Conservation (phyloP, 2,113 vertebrate genomes). For the Galemys pyrenaicus region DNA sequence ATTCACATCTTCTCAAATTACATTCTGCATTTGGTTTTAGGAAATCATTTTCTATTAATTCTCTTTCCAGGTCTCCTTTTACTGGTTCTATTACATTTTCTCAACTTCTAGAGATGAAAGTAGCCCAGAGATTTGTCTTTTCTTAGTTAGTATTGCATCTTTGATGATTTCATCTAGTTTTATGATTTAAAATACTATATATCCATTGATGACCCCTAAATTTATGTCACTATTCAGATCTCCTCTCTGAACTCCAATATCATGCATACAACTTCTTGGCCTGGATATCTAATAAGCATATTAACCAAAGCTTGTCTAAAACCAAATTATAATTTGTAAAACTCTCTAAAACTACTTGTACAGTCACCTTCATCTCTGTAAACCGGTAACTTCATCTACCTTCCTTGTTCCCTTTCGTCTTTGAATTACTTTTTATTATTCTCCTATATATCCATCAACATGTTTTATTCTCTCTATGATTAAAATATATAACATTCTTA, state of each 20-base stretch:
- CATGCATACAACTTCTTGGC: neutral
- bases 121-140: neutral
- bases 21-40: neutral
- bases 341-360: neutral
- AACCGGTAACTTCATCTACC: neutral
- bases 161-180: neutral
- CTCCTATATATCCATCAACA: neutral
- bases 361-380: neutral
- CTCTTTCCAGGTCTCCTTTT: neutral
- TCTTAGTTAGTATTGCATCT: neutral
- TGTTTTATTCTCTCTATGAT: slow-evolving; percentile 7
- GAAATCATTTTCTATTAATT: neutral
- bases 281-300: neutral
- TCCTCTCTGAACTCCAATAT: slow-evolving; percentile 17
- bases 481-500: neutral
- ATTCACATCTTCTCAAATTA: neutral
- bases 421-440: slow-evolving; percentile 13
- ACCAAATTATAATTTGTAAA: neutral
- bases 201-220: neutral
- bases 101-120: neutral
- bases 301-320: neutral
- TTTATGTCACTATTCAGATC: neutral
- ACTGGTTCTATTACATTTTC: neutral
- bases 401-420: neutral
- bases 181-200: neutral